Base-by-base conservation (phyloP, 2,888 invertebrate genomes). In the Hirtodrosophila confusa region DNA sequence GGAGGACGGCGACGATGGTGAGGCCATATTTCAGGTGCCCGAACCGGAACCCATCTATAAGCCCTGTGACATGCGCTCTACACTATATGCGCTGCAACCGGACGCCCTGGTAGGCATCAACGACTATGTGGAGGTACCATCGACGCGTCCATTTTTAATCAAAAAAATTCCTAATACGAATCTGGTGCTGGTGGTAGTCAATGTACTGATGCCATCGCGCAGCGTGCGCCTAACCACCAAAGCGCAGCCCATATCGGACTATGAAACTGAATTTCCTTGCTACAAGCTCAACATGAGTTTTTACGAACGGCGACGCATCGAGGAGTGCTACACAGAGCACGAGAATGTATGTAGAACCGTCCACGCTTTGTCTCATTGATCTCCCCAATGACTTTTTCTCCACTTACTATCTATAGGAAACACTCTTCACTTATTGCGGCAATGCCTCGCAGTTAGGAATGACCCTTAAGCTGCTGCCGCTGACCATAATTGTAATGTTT, bases 301-400 rank as follows among this genome's bases (percentile, higher is more conserved):
- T 57, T 92, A 96, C 71, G 93, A 93, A 3, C 92, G 96, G 33
- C 92, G 96, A 70, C 93, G 94, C 61, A 93, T 96, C 27, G 94
- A 94, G 63, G 95, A 95, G 57, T 97, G 97, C 89, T 96, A 93
- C 87, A 96, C 96, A 51, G 94, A 95, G 78, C 95, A 96, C 91
- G 94, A 94, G 37, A 92, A 94, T 92, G 95, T 95, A 91, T 91
- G 88, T 69, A n/a, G 0, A 1, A 5, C 3, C 4, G 4, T 8
- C 1, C 4, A 43, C 7, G 23, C 8, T 3, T 43, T 27, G 5
- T 5, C 17, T 35, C 1, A 33, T 12, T 9, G 2, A 29, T 8
- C 7, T 17, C 3, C 17, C 8, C 3, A 37, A 5, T 8, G 8
- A 27, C 40, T 9, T 17, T 4, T 0, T 40, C 6, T 27, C 4